Evolutionary conservation across 2,888 invertebrate species (phyloP).

Genomic region (Trimorus sp.): DNA sequence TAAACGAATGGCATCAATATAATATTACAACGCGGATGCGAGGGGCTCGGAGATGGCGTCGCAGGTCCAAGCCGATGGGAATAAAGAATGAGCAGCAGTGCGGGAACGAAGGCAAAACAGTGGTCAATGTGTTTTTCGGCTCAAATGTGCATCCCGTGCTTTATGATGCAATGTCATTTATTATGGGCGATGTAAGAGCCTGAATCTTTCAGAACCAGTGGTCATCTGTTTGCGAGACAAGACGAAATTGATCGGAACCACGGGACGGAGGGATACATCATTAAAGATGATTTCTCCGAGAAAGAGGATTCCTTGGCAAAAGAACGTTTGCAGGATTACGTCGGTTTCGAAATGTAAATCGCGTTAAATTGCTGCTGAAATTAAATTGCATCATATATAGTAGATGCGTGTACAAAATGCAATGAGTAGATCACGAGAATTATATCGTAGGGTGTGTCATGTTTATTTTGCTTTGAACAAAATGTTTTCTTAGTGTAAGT

Average conservation of each 20-base stretch:
- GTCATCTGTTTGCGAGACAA: constrained; percentile 26
- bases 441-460: too few relatives aligned
- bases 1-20: constrained; percentile 70
- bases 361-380: too few relatives aligned
- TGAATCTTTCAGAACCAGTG: constrained; percentile 51
- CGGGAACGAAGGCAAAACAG: constrained; percentile 43
- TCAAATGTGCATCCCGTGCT: constrained; percentile 69
- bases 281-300: constrained; percentile 38
- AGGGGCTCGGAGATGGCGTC: constrained; percentile 53
- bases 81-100: constrained; percentile 48
- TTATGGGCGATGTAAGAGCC: constrained; percentile 44
- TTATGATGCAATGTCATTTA: constrained; percentile 69
- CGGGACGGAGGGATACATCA: constrained; percentile 49
- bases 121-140: constrained; percentile 50
- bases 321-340: too few relatives aligned
- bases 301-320: not conserved
- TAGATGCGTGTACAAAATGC: too few relatives aligned
- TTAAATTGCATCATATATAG: too few relatives aligned
- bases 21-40: constrained; percentile 68
- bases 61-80: constrained; percentile 51
- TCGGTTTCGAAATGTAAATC: too few relatives aligned
- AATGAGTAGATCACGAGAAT: too few relatives aligned
- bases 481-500: too few relatives aligned
- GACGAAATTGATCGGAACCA: constrained; percentile 23
- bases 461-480: too few relatives aligned